Percentiles rank a stretch among this genome's conserved stretches.
These are phyloP conservation scores for Plotosus lineatus DNA, from an alignment of 2,113 vertebrate genomes.

Conservation along the genomic window DNA sequence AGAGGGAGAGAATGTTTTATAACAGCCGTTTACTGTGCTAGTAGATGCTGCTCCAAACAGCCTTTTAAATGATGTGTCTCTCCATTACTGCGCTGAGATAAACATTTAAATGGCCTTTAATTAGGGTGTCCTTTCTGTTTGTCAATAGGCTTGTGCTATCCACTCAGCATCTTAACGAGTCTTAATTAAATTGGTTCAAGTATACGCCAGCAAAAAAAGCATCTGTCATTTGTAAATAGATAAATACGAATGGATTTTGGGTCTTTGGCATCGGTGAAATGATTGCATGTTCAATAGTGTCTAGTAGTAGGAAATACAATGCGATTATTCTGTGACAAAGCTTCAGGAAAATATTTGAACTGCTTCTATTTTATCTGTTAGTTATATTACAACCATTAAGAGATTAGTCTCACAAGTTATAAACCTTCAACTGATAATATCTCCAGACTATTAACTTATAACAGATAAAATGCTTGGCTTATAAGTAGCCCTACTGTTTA, in stretches of 20 bases:
- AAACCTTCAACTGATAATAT: conserved; percentile 17
- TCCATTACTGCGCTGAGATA: conserved; percentile 70
- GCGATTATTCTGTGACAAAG: conserved; percentile 35
- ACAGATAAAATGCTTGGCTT: background rate
- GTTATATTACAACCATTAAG: conserved; percentile 13
- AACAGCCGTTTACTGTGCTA: conserved; percentile 72
- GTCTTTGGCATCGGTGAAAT: conserved; percentile 47
- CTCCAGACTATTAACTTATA: background rate
- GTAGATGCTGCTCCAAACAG: conserved; percentile 73
- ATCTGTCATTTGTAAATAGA: conserved; percentile 65
- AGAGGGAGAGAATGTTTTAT: conserved; percentile 73
- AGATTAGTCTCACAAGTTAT: conserved; percentile 2
- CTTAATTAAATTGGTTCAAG: conserved; percentile 77
- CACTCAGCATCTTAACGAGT: conserved; percentile 76
- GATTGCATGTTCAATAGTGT: conserved; percentile 50
- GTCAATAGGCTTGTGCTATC: conserved; percentile 75
- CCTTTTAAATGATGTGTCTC: conserved; percentile 77
- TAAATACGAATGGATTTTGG: conserved; percentile 60
- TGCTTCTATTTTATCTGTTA: conserved; percentile 12
- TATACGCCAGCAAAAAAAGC: conserved; percentile 65
- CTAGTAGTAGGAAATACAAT: conserved; percentile 34
- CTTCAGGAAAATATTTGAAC: conserved; percentile 35
- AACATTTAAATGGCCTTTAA: conserved; percentile 80
- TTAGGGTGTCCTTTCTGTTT: conserved; percentile 75
- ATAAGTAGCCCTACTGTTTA: background rate